phyloP scores from a whole-genome alignment of 2,888 invertebrate species.

The Eumacrocentrus americanus region DNA sequence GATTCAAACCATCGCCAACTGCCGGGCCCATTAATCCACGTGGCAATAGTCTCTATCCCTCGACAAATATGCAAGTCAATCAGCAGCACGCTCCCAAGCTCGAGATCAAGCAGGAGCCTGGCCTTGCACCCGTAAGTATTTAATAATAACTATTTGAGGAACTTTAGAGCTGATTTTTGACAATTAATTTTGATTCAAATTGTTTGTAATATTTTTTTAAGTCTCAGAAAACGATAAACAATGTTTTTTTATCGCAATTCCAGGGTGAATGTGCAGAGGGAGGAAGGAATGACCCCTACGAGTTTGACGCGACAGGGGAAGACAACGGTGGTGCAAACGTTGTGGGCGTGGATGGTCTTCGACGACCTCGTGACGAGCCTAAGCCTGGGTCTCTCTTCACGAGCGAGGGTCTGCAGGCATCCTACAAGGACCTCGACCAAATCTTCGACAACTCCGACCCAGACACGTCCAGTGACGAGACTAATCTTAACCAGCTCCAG shows the following conservation, averaged over 20 bases:
- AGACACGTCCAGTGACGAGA: constrained; percentile 87
- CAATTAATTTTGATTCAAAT: no score
- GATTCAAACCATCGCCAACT: constrained; percentile 69
- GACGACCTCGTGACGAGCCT: constrained; percentile 60
- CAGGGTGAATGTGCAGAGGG: constrained; percentile 39
- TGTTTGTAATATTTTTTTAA: not conserved
- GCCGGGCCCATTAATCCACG: constrained; percentile 50
- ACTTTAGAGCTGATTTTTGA: no score
- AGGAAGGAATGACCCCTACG: constrained; percentile 68
- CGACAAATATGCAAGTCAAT: constrained; percentile 64
- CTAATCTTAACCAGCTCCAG: constrained; percentile 71
- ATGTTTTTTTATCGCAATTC: constrained; percentile 2
- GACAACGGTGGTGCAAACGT: constrained; percentile 46
- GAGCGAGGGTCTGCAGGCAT: constrained; percentile 87
- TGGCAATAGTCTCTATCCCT: constrained; percentile 68
- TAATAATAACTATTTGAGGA: no score
- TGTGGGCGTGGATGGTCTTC: constrained; percentile 64
- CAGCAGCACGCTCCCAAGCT: constrained; percentile 62
- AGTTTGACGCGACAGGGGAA: constrained; percentile 72
- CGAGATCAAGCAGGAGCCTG: constrained; percentile 72
- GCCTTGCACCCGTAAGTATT: constrained; percentile 54
- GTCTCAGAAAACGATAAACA: constrained; percentile 6
- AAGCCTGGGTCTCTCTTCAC: constrained; percentile 80
- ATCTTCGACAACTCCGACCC: constrained; percentile 90
- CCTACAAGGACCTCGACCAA: constrained; percentile 89